Evolutionary conservation across 2,888 invertebrate species (phyloP), one percentile per base, ranked within the genome.

Genomic region (Cetonia aurata): DNA sequence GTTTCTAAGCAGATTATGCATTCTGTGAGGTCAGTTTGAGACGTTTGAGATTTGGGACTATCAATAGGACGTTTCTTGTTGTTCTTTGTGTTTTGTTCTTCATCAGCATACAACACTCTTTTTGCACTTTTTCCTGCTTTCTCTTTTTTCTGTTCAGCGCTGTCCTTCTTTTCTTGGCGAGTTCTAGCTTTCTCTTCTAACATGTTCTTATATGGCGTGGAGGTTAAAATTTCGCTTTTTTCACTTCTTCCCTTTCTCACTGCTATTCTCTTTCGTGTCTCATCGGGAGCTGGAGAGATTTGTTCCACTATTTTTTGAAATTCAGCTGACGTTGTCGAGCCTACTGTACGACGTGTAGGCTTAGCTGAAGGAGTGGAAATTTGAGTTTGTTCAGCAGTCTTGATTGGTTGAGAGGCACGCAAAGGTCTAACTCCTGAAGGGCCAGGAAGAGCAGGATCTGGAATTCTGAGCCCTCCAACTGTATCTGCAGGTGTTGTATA

Each of bases 181-280:
- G 37, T 68, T 68, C n/a, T 68, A 59, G 37, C 59, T 60, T 59
- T 25, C 48, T 57, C 31, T 68, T 68, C 68, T 46, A 59, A 17
- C 46, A 68, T 59, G 1, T 68, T 57, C 59, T 42, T 68, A 50
- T 68, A 68, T 59, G 59, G 68, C 1, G 68, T 59, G 59, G 37
- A 44, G 15, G 68, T 59, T 68, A 68, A 46, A n/a, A 68, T 68
- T 68, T 68, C 59, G 59, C 48, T 68, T 48, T 9, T 68, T 57
- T 68, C 48, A 44, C 48, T 19, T 68, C 44, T 44, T 3, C 68
- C 59, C 44, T 19, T 3, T 46, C 46, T n/a, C n/a, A n/a, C n/a
- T n/a, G n/a, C n/a, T n/a, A n/a, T n/a, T n/a, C n/a, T n/a, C n/a
- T n/a, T n/a, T n/a, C n/a, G n/a, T n/a, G 46, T 6, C 3, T 4